These are phyloP conservation scores for Dendrophyllia cribrosa DNA, from an alignment of 64 coral and sea anemone genomes.

Conservation along the genomic window DNA sequence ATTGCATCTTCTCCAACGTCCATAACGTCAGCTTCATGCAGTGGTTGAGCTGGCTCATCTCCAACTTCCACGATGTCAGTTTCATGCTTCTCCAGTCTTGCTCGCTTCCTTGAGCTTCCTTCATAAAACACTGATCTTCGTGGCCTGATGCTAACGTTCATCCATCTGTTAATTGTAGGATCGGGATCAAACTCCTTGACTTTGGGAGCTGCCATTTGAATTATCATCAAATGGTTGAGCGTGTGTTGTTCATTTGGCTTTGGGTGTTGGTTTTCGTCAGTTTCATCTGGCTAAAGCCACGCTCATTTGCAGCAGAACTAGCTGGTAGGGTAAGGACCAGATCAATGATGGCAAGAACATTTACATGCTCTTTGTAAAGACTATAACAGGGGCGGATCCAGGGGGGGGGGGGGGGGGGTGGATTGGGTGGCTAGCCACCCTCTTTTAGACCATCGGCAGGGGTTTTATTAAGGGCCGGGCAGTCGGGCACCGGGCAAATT, in stretches of 20 bases:
- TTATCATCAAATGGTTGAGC: conserved; percentile 37
- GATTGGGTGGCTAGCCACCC: too few species aligned
- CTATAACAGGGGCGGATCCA: too few species aligned
- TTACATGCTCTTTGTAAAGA: background rate
- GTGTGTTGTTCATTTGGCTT: conserved; percentile 12
- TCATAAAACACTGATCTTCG: background rate
- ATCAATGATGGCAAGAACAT: conserved; percentile 14
- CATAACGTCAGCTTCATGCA: background rate
- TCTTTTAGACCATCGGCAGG: too few species aligned
- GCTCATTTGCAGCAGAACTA: conserved; percentile 37
- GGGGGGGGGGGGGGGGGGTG: too few species aligned
- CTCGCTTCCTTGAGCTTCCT: conserved; percentile 36
- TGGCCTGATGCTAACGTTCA: background rate
- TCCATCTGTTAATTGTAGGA: conserved; percentile 40
- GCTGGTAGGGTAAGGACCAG: conserved; percentile 23
- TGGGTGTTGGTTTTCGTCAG: conserved; percentile 18
- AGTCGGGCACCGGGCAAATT: too few species aligned
- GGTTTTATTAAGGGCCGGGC: too few species aligned
- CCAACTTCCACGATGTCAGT: background rate
- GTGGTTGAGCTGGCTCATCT: background rate
- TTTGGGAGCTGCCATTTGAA: conserved; percentile 20
- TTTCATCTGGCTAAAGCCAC: conserved; percentile 51
- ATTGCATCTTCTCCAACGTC: background rate
- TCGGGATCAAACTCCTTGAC: conserved; percentile 51
- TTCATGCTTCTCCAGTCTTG: background rate